Percentiles rank a stretch among this genome's conserved stretches.
Evolutionary conservation across 2,797 vertebrate species (phyloP).

Genomic region (Emys orbicularis): DNA sequence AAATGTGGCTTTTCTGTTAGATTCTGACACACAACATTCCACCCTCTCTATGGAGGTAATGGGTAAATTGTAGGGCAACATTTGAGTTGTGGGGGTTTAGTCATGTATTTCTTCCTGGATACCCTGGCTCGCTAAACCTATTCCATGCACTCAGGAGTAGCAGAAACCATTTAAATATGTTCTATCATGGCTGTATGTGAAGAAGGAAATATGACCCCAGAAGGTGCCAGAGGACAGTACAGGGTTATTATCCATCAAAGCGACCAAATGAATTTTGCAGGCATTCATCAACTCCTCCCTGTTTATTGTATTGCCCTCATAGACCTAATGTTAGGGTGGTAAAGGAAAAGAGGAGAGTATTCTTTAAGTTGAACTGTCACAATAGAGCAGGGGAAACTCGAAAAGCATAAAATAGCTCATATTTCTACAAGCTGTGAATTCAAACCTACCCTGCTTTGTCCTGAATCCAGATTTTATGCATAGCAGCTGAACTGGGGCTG

Average conservation of each 20-base stretch:
- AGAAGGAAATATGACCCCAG: not conserved
- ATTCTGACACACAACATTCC: not conserved
- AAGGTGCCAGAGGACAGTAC: not conserved
- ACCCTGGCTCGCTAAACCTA: not conserved
- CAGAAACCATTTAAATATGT: not conserved
- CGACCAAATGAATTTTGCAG: not conserved
- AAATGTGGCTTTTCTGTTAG: not conserved
- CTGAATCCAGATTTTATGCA: not conserved
- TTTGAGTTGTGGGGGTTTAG: not conserved
- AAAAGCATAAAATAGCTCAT: slow-evolving; percentile 36
- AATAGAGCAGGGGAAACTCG: slow-evolving; percentile 10
- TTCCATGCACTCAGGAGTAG: not conserved
- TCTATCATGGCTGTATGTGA: not conserved
- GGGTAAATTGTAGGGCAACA: not conserved
- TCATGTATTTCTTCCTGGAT: not conserved
- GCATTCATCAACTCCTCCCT: not conserved
- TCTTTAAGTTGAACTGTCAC: not conserved
- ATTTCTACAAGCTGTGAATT: not conserved
- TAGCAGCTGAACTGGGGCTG: slow-evolving; percentile 7
- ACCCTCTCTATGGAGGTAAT: not conserved
- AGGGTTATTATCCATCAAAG: not conserved
- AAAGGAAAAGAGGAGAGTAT: slow-evolving; percentile 44
- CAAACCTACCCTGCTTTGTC: not conserved
- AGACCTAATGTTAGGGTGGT: not conserved
- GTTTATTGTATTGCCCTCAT: slow-evolving; percentile 9